Evolutionary conservation across 2,797 vertebrate genomes (phyloP).

Genomic region (Rhynchotus rufescens): DNA sequence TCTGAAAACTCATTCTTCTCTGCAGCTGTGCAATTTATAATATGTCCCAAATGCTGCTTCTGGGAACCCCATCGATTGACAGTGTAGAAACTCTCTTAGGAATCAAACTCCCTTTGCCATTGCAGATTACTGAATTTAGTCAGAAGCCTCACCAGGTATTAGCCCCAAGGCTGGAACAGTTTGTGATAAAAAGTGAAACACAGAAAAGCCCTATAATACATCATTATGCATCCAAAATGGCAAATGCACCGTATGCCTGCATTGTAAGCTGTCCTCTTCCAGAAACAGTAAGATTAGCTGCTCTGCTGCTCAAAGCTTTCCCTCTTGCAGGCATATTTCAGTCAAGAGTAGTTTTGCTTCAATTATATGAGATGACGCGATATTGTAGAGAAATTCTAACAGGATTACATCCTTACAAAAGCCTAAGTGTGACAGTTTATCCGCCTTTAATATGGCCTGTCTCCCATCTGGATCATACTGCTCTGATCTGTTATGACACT

Average conservation of each 20-base stretch:
- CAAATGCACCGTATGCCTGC: background rate
- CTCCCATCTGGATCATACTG: conserved; percentile 19
- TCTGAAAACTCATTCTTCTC: background rate
- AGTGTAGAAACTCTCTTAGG: background rate
- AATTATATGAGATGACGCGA: conserved; percentile 55
- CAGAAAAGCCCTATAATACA: background rate
- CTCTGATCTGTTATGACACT: conserved; percentile 43
- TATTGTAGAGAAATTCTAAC: conserved; percentile 65
- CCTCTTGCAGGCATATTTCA: conserved; percentile 7
- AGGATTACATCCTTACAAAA: conserved; percentile 62
- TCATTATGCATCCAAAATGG: background rate
- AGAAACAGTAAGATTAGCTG: background rate
- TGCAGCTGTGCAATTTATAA: background rate
- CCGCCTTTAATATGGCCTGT: conserved; percentile 39
- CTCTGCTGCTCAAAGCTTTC: background rate
- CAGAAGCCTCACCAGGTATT: background rate
- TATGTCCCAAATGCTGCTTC: background rate
- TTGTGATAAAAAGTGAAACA: background rate
- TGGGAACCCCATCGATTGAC: background rate
- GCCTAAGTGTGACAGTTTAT: conserved; percentile 58
- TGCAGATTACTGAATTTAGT: background rate
- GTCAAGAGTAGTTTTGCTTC: conserved; percentile 29
- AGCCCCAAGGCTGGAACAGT: background rate
- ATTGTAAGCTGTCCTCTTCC: background rate
- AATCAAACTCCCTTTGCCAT: background rate